Evolutionary conservation across 2,888 invertebrate species (phyloP).

Genomic region (Cremastobaeus sp.): DNA sequence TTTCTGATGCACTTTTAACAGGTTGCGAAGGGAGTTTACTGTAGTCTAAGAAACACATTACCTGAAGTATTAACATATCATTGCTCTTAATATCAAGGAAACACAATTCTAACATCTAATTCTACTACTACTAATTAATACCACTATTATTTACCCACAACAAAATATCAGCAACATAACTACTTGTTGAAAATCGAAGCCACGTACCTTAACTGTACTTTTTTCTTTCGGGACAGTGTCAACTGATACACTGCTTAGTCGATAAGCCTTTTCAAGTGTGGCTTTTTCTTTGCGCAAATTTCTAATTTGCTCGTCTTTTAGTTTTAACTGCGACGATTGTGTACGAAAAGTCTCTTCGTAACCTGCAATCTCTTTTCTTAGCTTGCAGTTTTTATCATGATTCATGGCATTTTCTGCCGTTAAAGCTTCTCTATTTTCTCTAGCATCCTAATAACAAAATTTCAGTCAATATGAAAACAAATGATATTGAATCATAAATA

Average conservation of each 20-base stretch:
- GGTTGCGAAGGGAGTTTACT: slow-evolving; percentile 30
- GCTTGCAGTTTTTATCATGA: slow-evolving; percentile 79
- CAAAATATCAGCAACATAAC: neutral
- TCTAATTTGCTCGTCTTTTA: slow-evolving; percentile 56
- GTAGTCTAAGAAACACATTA: slow-evolving; percentile 11
- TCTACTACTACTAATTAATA: neutral
- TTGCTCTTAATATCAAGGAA: slow-evolving; percentile 16
- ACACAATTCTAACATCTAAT: neutral
- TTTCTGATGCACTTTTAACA: slow-evolving; percentile 29
- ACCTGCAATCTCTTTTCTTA: slow-evolving; percentile 80
- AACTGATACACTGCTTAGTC: neutral
- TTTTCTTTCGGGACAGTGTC: slow-evolving; percentile 10
- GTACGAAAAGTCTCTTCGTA: slow-evolving; percentile 80
- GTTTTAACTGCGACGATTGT: slow-evolving; percentile 79
- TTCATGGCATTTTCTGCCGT: slow-evolving; percentile 82
- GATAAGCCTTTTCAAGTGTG: slow-evolving; percentile 19
- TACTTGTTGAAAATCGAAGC: too few species aligned
- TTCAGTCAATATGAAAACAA: neutral
- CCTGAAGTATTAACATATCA: slow-evolving; percentile 40
- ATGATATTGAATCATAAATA: neutral
- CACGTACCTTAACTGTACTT: slow-evolving; percentile 29
- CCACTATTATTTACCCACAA: neutral
- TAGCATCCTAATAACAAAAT: slow-evolving; percentile 19
- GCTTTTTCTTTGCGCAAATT: slow-evolving; percentile 35
- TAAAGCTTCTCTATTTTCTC: slow-evolving; percentile 68